Conservation (phyloP, 2,888 invertebrate genomes). For the Drosophila antonietae region DNA sequence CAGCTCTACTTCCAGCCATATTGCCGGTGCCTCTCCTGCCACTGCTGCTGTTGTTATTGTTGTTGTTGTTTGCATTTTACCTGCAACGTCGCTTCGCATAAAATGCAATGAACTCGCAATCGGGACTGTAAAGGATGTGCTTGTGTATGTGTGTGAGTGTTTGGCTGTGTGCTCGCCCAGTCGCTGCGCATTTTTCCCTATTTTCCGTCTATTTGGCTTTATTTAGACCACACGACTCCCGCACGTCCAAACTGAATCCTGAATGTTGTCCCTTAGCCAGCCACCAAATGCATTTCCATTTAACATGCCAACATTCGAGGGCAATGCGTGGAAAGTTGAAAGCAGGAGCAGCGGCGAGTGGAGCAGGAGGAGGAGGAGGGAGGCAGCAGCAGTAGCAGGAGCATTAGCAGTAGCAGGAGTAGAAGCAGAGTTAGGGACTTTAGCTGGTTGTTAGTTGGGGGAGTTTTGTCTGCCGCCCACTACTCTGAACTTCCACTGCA, state of each 20-base stretch:
- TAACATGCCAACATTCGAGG: slow-evolving; percentile 59
- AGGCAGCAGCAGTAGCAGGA: slow-evolving; percentile 16
- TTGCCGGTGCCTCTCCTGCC: slow-evolving; percentile 31
- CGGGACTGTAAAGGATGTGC: slow-evolving; percentile 50
- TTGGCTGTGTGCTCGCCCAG: slow-evolving; percentile 10
- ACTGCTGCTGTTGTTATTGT: slow-evolving; percentile 17
- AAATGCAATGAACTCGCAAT: slow-evolving; percentile 77
- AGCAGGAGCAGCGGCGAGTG: not conserved
- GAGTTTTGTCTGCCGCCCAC: slow-evolving; percentile 15
- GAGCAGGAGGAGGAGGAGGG: slow-evolving; percentile 1
- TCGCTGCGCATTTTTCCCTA: slow-evolving; percentile 70
- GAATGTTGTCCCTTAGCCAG: slow-evolving; percentile 44
- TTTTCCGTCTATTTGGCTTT: slow-evolving; percentile 78
- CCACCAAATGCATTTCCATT: slow-evolving; percentile 73
- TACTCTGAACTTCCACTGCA: slow-evolving; percentile 8
- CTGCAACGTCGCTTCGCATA: slow-evolving; percentile 78
- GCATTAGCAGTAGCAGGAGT: slow-evolving; percentile 7
- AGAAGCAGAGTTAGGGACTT: slow-evolving; percentile 5
- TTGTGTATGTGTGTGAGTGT: slow-evolving; percentile 20
- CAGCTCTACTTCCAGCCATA: slow-evolving; percentile 42
- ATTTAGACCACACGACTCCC: slow-evolving; percentile 57
- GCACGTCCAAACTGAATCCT: slow-evolving; percentile 39
- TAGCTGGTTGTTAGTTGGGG: slow-evolving; percentile 11
- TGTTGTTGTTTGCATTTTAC: slow-evolving; percentile 69
- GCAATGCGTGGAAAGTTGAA: slow-evolving; percentile 22